Base-by-base conservation (phyloP, 2,113 vertebrate species). In the Corapipo altera region DNA sequence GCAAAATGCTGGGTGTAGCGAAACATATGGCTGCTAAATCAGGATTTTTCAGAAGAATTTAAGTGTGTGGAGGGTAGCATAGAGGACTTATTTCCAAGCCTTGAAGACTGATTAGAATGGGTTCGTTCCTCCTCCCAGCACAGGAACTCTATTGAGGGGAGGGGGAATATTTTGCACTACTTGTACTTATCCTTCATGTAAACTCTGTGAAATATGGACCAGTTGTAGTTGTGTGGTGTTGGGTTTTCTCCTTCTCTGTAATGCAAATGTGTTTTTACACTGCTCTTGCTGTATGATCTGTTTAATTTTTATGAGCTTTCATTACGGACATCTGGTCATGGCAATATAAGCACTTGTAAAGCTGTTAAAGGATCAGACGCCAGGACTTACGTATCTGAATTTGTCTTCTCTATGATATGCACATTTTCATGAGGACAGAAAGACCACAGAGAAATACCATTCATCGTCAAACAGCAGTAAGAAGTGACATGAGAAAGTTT, bases 291-390 rank as follows among this genome's bases (percentile, higher is more conserved):
- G 69, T 88, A 76, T 55, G 76, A 73, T 81, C 55, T 33, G 24
- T 69, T 90, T 88, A 61, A 72, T 76, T 88, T 94, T 83, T 85
- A 72, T 70, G 69, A 85, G 72, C 17, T 82, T 91, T 85, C 48
- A n/a, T 77, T 88, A 51, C 0, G 1, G 71, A 74, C 44, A 58
- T 81, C 46, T 89, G 95, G 65, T 89, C 26, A 15, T 37, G 52
- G 55, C 77, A 55, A 39, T 75, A 33, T 11, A 15, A 74, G 59
- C 6, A 18, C 46, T 88, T 86, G 51, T 73, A 67, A 93, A 81
- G 33, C 55, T 55, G 55, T 26, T 67, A 24, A 91, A 59, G 35
- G 30, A 43, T 84, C 48, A 55, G 39, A 77, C 11, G 6, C 55
- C 79, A 78, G 33, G 16, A 51, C 26, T 86, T 73, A 17, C 0